These are phyloP conservation scores for Pseudotriccus pelzelni DNA, from an alignment of 2,797 vertebrate genomes.

Conservation along the genomic window DNA sequence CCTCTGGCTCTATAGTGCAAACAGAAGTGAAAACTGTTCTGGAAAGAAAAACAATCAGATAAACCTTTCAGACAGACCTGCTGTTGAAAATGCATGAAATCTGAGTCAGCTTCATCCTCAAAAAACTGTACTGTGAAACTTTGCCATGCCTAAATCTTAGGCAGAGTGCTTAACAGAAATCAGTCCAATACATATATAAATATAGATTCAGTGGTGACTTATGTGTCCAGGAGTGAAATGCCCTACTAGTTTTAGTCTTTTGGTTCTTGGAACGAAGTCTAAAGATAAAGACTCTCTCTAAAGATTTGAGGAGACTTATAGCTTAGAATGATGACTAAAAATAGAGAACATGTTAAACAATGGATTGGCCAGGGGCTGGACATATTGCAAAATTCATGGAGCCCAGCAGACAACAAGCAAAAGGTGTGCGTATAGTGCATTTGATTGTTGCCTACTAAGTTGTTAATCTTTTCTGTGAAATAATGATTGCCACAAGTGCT, in stretches of 20 bases:
- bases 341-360: neutral
- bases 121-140: neutral
- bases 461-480: neutral
- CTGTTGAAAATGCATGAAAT: neutral
- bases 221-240: neutral
- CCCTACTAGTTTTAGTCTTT: neutral
- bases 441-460: neutral
- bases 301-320: neutral
- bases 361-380: neutral
- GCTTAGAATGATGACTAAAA: neutral
- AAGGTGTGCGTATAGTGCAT: neutral
- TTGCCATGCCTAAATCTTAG: neutral
- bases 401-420: neutral
- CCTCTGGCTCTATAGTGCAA: neutral
- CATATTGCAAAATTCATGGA: neutral
- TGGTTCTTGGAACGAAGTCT: neutral
- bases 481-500: neutral
- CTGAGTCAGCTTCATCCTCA: neutral
- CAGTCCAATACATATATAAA: neutral
- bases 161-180: neutral
- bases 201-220: neutral
- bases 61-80: neutral
- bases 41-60: neutral
- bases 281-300: neutral
- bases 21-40: neutral